These are phyloP conservation scores for Microtus montanus DNA, from an alignment of 2,113 vertebrate species.

Conservation along the genomic window DNA sequence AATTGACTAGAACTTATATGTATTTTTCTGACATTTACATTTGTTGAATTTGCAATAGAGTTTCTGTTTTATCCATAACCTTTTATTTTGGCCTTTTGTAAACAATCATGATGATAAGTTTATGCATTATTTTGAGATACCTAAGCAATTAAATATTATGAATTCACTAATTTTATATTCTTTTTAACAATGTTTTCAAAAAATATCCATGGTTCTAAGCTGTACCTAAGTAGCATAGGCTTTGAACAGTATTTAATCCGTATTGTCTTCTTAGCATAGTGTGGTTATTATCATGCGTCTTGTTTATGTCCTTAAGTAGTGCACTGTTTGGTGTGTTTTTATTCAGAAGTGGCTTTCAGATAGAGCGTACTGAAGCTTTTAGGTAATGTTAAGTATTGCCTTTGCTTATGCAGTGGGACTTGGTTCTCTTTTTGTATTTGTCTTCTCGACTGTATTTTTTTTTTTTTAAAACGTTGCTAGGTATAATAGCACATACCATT, in stretches of 20 bases:
- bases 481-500: neutral
- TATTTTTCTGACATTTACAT: slow-evolving; percentile 35
- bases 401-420: slow-evolving; percentile 26
- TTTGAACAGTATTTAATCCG: slow-evolving; percentile 29
- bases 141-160: slow-evolving; percentile 47
- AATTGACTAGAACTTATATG: neutral
- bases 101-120: neutral
- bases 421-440: slow-evolving; percentile 16
- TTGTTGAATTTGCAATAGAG: slow-evolving; percentile 56
- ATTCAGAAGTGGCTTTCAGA: slow-evolving; percentile 52
- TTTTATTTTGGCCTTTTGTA: slow-evolving; percentile 39
- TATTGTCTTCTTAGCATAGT: neutral
- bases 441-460: neutral
- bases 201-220: neutral
- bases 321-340: slow-evolving; percentile 8
- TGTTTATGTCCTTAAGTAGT: neutral
- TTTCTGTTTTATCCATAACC: slow-evolving; percentile 18
- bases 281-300: neutral
- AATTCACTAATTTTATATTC: slow-evolving; percentile 46
- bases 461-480: slow-evolving; percentile 27
- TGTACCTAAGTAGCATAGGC: slow-evolving; percentile 37
- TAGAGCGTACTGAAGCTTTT: neutral
- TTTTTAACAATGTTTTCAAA: slow-evolving; percentile 32
- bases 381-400: neutral
- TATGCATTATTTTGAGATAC: slow-evolving; percentile 32